Evolutionary conservation across 2,113 vertebrate species (phyloP), one percentile per base, ranked within the genome.

Genomic region (Panurus biarmicus): DNA sequence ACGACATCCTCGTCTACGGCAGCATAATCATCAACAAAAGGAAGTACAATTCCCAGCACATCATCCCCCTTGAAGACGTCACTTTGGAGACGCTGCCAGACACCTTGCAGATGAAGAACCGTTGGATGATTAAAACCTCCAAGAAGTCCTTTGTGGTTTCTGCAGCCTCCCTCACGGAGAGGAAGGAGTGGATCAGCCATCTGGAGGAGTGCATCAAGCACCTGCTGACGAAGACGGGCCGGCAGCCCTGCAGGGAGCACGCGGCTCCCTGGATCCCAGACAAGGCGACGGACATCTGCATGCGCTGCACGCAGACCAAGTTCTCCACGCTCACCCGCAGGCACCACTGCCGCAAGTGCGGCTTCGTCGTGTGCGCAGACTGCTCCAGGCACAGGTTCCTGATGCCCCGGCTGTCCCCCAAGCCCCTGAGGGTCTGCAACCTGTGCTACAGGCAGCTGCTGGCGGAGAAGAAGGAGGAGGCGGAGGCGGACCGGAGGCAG

Each of bases 331-430:
- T 98, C 54, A 98, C 98, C 2, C 98, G 99, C 1, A 97, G 98
- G 44, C 99, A 99, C 96, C 99, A 99, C 97, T 99, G 99, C 96
- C 97, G 99, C 29, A 97, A 98, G 66, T 99, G 99, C 0, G 99
- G 99, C 94, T 99, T 98, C 10, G 95, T 99, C 5, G 98, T 99
- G 15, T 99, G 99, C 0, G 96, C 95, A 0, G 81, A 97, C 14
- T 99, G 99, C 96, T 99, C 99, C 33, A 97, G 97, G 20, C 86
- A 96, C 28, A 97, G 98, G 23, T 98, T 98, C 25, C 53, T 99
- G 47, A 97, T 99, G 85, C 92, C 89, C 2, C 96, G 98, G 57
- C 98, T 99, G 71, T 98, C 98, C 2, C 93, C 97, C 21, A 99
- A 98, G 88, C 97, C 97, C 0, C 81, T 98, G 56, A 97, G 99